Evolutionary conservation across 1,140 invertebrate species (phyloP).

Genomic region (Archegozetes longisetosus): DNA sequence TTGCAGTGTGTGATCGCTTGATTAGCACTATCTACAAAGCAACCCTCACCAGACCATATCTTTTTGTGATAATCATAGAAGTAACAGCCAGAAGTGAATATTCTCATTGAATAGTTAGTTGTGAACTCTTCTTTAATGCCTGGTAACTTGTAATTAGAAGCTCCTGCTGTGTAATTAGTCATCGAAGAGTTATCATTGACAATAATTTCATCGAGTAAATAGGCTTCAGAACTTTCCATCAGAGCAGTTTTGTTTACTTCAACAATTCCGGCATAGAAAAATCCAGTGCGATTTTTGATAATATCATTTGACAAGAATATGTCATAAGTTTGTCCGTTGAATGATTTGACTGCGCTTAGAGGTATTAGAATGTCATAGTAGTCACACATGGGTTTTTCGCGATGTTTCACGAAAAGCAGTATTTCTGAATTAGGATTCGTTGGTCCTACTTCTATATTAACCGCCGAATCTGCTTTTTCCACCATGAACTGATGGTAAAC

Average conservation of each 20-base stretch:
- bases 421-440: conserved; percentile 19
- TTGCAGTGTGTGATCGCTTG: conserved; percentile 30
- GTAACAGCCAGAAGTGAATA: conserved; percentile 26
- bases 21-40: conserved; percentile 23
- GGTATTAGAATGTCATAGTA: conserved; percentile 23
- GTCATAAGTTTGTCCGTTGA: conserved; percentile 19
- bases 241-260: conserved; percentile 19
- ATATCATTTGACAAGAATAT: conserved; percentile 22
- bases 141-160: conserved; percentile 13
- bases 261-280: conserved; percentile 25
- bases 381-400: conserved; percentile 22
- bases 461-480: conserved; percentile 23
- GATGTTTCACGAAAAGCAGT: conserved; percentile 22
- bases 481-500: conserved; percentile 25
- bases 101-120: conserved; percentile 25
- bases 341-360: conserved; percentile 17
- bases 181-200: conserved; percentile 16
- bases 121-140: conserved; percentile 20
- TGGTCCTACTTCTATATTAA: conserved; percentile 25
- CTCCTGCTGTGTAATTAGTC: conserved; percentile 19
- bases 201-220: conserved; percentile 20
- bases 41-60: conserved; percentile 25
- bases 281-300: conserved; percentile 24
- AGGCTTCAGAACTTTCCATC: conserved; percentile 2
- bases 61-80: conserved; percentile 24